These are phyloP conservation scores for Pristionchus japonicus DNA, from an alignment of 2,888 invertebrate species.

Conservation along the genomic window DNA sequence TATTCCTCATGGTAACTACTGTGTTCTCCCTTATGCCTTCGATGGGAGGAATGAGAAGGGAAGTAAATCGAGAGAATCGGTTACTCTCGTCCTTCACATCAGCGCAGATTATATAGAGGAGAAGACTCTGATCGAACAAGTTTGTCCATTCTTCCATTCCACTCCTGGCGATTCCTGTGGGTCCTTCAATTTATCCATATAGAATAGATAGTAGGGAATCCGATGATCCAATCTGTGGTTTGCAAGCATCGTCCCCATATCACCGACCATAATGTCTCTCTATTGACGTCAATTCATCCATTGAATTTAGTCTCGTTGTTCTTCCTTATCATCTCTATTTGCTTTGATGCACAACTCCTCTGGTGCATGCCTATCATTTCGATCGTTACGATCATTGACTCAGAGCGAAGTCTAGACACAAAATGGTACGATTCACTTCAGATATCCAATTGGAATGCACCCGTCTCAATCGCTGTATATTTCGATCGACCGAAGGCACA, in stretches of 20 bases:
- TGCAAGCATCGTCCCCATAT: too few species aligned
- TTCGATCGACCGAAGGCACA: background rate
- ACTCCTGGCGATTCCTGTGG: too few species aligned
- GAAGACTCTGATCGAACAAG: background rate
- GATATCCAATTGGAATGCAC: conserved; percentile 23
- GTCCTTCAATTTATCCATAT: too few species aligned
- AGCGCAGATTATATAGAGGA: conserved; percentile 30
- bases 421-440: background rate
- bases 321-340: background rate
- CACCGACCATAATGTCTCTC: too few species aligned
- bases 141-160: background rate
- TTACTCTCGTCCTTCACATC: conserved; percentile 43
- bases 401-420: background rate
- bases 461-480: conserved; percentile 15
- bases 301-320: background rate
- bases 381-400: background rate
- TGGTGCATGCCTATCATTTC: background rate
- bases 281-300: background rate
- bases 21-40: conserved; percentile 31
- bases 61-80: background rate
- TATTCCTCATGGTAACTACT: background rate
- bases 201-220: too few species aligned
- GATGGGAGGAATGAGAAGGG: background rate
- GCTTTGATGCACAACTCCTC: background rate
- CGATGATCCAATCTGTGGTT: too few species aligned